Conservation (phyloP, 2,113 vertebrate species). For the Xyliphius kryptos region DNA sequence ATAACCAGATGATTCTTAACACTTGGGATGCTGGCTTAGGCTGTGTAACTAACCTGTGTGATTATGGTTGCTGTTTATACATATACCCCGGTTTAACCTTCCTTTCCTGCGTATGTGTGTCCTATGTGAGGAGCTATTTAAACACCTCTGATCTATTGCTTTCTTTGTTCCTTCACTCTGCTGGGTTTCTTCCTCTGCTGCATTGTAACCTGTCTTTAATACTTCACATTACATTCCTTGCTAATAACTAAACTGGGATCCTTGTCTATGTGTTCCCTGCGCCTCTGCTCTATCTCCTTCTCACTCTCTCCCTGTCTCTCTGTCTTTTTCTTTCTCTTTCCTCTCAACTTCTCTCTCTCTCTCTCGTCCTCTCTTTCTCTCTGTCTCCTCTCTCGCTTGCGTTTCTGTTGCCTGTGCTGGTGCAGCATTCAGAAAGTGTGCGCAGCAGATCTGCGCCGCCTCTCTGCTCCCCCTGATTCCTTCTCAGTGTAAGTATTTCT, state of each 20-base stretch:
- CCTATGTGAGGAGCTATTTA: constrained; percentile 16
- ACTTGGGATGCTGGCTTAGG: too few relatives aligned
- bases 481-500: constrained; percentile 89
- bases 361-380: too few relatives aligned
- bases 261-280: constrained; percentile 51
- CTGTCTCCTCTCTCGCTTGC: constrained; percentile 68
- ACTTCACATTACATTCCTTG: constrained; percentile 10
- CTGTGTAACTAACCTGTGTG: constrained; percentile 28
- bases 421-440: constrained; percentile 95
- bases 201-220: constrained; percentile 14
- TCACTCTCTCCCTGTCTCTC: too few relatives aligned
- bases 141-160: constrained; percentile 35
- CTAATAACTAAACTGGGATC: constrained; percentile 21
- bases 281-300: constrained; percentile 15
- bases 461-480: constrained; percentile 97
- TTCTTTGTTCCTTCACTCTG: too few relatives aligned
- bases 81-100: constrained; percentile 27
- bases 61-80: constrained; percentile 34
- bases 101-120: constrained; percentile 23
- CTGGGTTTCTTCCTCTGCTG: constrained; percentile 31
- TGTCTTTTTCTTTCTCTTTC: constrained; percentile 53
- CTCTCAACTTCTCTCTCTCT: too few relatives aligned
- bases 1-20: too few relatives aligned
- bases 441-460: constrained; percentile 91
- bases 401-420: constrained; percentile 44